A percentile compares a stretch with the other conserved stretches of the same genome.
Conservation (phyloP, 2,888 invertebrate species). For the Agelastica alni region DNA sequence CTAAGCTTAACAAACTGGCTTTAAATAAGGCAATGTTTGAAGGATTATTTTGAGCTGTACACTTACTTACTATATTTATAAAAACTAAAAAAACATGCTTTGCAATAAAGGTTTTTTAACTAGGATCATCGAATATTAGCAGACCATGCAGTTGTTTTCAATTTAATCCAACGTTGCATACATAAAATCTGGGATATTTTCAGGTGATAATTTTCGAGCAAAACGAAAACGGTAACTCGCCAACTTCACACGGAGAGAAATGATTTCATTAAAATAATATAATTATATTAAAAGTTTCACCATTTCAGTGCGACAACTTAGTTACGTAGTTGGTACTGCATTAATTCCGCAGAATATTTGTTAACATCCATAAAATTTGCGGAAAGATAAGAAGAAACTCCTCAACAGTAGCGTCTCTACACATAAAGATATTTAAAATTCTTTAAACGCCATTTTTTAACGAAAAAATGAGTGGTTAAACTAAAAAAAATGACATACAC, state of each 20-base stretch:
- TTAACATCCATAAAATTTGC: conserved; percentile 45
- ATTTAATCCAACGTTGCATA: conserved; percentile 7
- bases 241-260: conserved; percentile 18
- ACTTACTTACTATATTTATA: too few relatives aligned
- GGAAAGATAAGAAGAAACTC: conserved; percentile 22
- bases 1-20: too few relatives aligned
- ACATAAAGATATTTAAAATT: too few relatives aligned
- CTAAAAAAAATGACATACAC: too few relatives aligned
- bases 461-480: too few relatives aligned
- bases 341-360: conserved; percentile 41
- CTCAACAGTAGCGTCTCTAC: neutral
- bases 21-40: too few relatives aligned
- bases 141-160: conserved; percentile 1
- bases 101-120: too few relatives aligned
- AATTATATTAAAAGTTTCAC: conserved; percentile 32
- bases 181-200: conserved; percentile 13
- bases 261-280: conserved; percentile 28
- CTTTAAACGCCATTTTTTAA: too few relatives aligned
- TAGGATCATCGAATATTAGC: too few relatives aligned
- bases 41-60: too few relatives aligned
- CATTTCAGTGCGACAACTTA: conserved; percentile 27
- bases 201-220: conserved; percentile 19
- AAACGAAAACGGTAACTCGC: conserved; percentile 12
- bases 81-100: too few relatives aligned
- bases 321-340: conserved; percentile 34